Base-by-base conservation (phyloP, 2,888 invertebrate species). In the Phengaris alcon region DNA sequence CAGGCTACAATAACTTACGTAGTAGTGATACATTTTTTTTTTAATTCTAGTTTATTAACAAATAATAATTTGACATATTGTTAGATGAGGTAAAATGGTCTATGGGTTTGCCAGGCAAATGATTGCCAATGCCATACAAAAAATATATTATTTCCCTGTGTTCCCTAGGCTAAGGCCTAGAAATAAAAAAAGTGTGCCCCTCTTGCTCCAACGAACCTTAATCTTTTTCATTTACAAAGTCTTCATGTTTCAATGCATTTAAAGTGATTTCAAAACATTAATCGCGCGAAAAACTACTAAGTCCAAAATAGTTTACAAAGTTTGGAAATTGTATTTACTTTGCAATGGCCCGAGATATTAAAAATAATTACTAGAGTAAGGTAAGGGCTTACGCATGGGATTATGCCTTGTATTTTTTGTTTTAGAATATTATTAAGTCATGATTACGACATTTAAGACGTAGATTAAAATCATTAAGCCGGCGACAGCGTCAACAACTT, bases 141-240 rank as follows among this genome's bases (percentile, higher is more conserved):
- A 22, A 22, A 22, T 22, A 22, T 22, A 22, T 22, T 22, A 1
- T 22, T 22, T 22, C 22, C 22, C 22, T 22, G 22, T 22, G 22
- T 22, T 22, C 22, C 22, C 22, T 22, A 22, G 22, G 22, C 22
- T 22, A 22, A 22, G 22, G 22, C 22, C 22, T 22, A 22, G 22
- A 22, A 22, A 22, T 22, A 22, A 22, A 22, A 22, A 22, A 22
- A 22, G 0, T 22, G 22, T 22, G 22, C 46, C 6, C 46, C 46
- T 46, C 46, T 46, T 6, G 46, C 46, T 15, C 9, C 15, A 59
- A 15, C 59, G 8, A 59, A 59, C 59, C 59, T 9, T 22, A 59
- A 59, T 15, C 22, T 15, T 59, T 59, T 59, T 59, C 59, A 59
- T 22, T 59, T 15, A 59, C 22, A 59, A 59, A 59, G 64, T 64